Conservation (phyloP, 1,140 invertebrate species). For the Sminthurides bifidus region DNA sequence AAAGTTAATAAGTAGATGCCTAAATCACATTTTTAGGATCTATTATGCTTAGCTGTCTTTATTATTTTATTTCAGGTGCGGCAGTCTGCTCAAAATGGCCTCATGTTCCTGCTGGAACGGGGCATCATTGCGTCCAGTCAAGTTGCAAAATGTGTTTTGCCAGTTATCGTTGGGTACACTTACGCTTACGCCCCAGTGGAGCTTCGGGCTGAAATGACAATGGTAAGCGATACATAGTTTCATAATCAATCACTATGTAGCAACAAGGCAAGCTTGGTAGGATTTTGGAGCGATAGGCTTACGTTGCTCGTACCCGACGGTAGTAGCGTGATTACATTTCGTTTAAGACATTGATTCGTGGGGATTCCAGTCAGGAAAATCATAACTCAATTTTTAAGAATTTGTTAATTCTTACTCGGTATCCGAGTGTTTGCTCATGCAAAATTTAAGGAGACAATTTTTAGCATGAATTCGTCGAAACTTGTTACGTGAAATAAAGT, state of each 20-base stretch:
- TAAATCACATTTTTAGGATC: neutral
- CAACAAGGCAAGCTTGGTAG: neutral
- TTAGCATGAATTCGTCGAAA: too few species aligned
- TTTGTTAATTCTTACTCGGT: too few species aligned
- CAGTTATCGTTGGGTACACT: slow-evolving; percentile 43
- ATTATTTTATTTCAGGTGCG: slow-evolving; percentile 43
- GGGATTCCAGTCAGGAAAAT: too few species aligned
- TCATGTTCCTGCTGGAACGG: slow-evolving; percentile 50
- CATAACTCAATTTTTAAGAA: too few species aligned
- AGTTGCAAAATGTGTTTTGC: slow-evolving; percentile 49
- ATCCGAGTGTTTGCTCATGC: too few species aligned
- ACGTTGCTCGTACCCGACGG: too few species aligned
- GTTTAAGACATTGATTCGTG: too few species aligned
- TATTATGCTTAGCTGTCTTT: neutral
- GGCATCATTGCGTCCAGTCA: slow-evolving; percentile 45
- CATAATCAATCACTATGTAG: neutral
- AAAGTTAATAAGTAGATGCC: neutral
- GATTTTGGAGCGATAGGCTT: too few species aligned
- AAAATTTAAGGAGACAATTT: too few species aligned
- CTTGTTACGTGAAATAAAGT: too few species aligned
- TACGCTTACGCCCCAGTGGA: slow-evolving; percentile 40
- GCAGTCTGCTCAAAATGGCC: slow-evolving; percentile 48
- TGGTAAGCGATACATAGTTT: slow-evolving; percentile 43
- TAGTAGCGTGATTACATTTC: too few species aligned
- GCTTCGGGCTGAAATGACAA: slow-evolving; percentile 43